phyloP scores from a whole-genome alignment of 2,797 vertebrate species.

The Dryobates pubescens region DNA sequence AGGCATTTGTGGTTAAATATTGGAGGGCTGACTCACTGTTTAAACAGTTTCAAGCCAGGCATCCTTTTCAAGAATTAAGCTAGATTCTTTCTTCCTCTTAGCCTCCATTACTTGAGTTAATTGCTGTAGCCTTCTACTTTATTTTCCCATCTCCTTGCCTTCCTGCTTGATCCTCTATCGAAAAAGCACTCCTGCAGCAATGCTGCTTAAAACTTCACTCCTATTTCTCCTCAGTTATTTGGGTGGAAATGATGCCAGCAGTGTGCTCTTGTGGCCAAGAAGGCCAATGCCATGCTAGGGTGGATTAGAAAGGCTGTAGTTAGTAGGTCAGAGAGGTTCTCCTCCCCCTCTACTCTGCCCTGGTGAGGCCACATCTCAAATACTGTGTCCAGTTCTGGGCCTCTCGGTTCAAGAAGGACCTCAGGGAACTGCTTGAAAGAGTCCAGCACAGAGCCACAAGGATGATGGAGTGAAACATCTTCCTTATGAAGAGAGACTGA shows the following conservation, averaged over 20 bases:
- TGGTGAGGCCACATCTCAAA: no score
- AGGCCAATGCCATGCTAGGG: no score
- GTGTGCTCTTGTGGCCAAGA: no score
- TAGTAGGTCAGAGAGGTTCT: no score
- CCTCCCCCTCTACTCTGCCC: no score
- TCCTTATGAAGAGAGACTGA: no score
- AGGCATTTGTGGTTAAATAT: constrained; percentile 46
- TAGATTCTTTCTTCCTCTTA: constrained; percentile 8
- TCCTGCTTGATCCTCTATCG: background rate
- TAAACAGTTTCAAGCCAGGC: constrained; percentile 32
- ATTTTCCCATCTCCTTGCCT: background rate
- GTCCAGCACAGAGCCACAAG: no score
- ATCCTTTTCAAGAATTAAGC: constrained; percentile 38
- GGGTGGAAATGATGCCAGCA: background rate
- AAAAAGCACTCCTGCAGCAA: background rate
- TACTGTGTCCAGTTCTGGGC: no score
- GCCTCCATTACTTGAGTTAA: background rate
- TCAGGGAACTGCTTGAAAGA: no score
- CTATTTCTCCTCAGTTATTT: background rate
- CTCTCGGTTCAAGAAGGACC: no score
- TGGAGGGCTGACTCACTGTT: constrained; percentile 48
- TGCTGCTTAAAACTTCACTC: background rate
- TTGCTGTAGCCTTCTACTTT: background rate
- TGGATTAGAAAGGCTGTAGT: no score
- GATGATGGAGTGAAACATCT: no score